Evolutionary conservation across 2,797 vertebrate species (phyloP), one percentile per base, ranked within the genome.

Genomic region (Tragelaphus eurycerus): DNA sequence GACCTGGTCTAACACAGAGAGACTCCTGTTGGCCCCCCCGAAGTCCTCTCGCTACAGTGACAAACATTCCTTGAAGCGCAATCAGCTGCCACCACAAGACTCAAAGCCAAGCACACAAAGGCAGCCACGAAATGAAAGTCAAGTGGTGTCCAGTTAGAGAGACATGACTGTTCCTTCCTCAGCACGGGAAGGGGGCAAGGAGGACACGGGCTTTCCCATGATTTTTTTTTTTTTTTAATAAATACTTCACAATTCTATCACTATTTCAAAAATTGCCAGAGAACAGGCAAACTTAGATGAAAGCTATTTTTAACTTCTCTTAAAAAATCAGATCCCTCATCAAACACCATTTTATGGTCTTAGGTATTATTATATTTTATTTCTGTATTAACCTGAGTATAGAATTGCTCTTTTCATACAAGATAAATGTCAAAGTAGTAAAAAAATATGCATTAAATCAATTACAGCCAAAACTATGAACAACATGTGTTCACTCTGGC

Each of bases 321-420:
- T 86, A 76, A 83, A 87, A 94, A 83, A 67, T 27, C 16, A 85
- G 78, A 87, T 59, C 7, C 31, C 82, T 96, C 43, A 74, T 86
- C 81, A 92, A 92, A 95, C 67, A 89, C 23, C 50, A 57, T 55
- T 93, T 93, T 55, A 84, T 46, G 29, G 46, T 46, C 79, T 97
- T 52, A 48, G 2, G 38, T 38, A 87, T 92, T 79, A 54, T 96
- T 92, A 78, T 6, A 90, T 71, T 93, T 97, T 90, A 93, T 85
- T 91, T 94, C 87, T 43, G 17, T 71, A 62, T 88, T 90, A 93
- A 71, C 57, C 50, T 88, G 46, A 43, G 15, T 50, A 82, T 59
- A 86, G 87, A 87, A 95, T 78, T 93, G 54, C 23, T 93, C 90
- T 97, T 97, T 91, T 92, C 83, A 96, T 74, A 81, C 50, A 71